phyloP scores from a whole-genome alignment of 2,797 vertebrate genomes.

The Mionectes olivaceus region DNA sequence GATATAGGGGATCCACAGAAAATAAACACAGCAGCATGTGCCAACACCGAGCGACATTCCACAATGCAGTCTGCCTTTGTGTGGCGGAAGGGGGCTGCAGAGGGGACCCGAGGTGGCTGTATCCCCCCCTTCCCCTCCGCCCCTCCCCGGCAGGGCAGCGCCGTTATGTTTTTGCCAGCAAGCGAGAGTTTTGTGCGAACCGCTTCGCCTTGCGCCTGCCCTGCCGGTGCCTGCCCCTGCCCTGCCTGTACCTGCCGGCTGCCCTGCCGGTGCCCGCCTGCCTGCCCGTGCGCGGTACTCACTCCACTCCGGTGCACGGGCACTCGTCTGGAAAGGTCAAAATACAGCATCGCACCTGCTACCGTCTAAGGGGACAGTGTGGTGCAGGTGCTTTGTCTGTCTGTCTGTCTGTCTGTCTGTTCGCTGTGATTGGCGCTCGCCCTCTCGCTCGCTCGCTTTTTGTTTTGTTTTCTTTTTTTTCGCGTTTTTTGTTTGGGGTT shows the following conservation, averaged over 20 bases:
- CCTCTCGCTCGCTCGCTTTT: conserved; percentile 19
- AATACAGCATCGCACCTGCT: conserved; percentile 87
- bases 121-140: neutral
- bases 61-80: conserved; percentile 80
- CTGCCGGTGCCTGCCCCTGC: neutral
- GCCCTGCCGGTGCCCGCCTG: conserved; percentile 62
- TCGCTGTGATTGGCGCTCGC: conserved; percentile 37
- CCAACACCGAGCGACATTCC: conserved; percentile 86
- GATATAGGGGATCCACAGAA: conserved; percentile 89
- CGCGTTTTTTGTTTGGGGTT: neutral
- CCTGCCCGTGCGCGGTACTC: conserved; percentile 66
- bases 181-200: conserved; percentile 54
- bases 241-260: conserved; percentile 55
- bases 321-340: conserved; percentile 87
- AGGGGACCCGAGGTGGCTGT: conserved; percentile 41
- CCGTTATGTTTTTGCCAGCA: conserved; percentile 65
- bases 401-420: conserved; percentile 18
- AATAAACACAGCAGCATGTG: conserved; percentile 87
- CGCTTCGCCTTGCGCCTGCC: conserved; percentile 3
- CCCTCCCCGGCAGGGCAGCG: conserved; percentile 16
- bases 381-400: conserved; percentile 84
- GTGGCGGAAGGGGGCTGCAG: conserved; percentile 62
- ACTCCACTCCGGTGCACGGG: conserved; percentile 79
- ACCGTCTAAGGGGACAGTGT: conserved; percentile 86
- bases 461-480: neutral